Base-by-base conservation (phyloP, 2,888 invertebrate genomes). In the Dynastes hyllus region DNA sequence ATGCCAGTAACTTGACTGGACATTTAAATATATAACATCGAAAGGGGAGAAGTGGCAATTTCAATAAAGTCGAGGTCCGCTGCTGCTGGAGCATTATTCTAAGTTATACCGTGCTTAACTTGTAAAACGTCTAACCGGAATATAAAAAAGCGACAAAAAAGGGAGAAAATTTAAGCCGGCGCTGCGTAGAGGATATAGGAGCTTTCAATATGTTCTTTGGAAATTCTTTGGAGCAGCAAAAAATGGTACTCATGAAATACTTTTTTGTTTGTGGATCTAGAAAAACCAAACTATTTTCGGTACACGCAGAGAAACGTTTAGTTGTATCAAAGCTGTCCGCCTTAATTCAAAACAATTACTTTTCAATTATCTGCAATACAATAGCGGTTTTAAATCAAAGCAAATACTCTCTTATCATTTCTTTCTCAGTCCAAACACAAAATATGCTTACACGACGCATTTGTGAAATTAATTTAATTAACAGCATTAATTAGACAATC, bases 21-120 rank as follows among this genome's bases (percentile, higher is more conserved):
- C 22, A 58, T 58, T 22, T 58, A 58, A 58, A 58, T 58, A 58
- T 58, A 58, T 58, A 58, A 58, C 16, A 58, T 58, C 55, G 55
- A 1, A n/a, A 53, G 55, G n/a, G n/a, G 55, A 58, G 22, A 58
- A 22, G 55, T 58, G 22, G n/a, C 55, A 16, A 22, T 58, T 58
- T 58, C 55, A 58, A 58, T 27, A 58, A 58, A 58, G 55, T 58
- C 22, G 22, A 22, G 55, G 22, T 58, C 22, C 55, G 16, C 8
- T 58, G 55, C 55, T 22, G 55, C 16, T 22, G 22, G 6, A 9
- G 22, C 55, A 27, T 58, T 58, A 58, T 16, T 58, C 55, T 58
- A 58, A 58, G 55, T 58, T 58, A 58, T 58, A 22, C 22, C 55
- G 55, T 58, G 16, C 55, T 58, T 22, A 58, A 58, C 55, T 58